Conservation (phyloP, 2,797 vertebrate species). For the Agapornis canus region DNA sequence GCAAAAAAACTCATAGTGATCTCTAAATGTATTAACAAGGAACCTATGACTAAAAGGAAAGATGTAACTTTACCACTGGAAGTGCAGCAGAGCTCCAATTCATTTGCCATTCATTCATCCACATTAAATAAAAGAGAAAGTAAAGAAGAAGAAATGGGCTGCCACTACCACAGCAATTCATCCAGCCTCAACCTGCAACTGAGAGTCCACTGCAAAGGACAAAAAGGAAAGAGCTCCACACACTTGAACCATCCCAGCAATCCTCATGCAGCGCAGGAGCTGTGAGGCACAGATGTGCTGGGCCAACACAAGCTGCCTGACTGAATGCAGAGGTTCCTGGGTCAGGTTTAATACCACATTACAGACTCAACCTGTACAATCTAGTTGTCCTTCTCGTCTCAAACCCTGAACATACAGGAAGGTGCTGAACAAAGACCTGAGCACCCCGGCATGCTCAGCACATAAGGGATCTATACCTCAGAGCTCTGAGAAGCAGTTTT, state of each 20-base stretch:
- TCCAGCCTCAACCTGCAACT: background rate
- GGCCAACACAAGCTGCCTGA: background rate
- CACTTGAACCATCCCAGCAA: background rate
- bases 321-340: background rate
- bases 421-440: background rate
- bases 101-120: background rate
- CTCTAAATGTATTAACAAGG: background rate
- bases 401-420: background rate
- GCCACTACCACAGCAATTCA: background rate
- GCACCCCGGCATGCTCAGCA: background rate
- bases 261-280: background rate
- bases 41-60: background rate
- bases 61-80: background rate
- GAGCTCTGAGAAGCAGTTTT: background rate
- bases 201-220: background rate
- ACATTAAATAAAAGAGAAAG: background rate
- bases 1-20: background rate
- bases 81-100: background rate
- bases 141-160: background rate
- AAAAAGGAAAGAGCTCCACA: background rate
- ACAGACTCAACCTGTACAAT: background rate
- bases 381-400: background rate
- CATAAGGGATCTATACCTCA: background rate
- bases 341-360: background rate
- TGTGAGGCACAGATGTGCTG: background rate